These are phyloP conservation scores for Pyrochroa serraticornis DNA, from an alignment of 2,888 invertebrate species.

Conservation along the genomic window DNA sequence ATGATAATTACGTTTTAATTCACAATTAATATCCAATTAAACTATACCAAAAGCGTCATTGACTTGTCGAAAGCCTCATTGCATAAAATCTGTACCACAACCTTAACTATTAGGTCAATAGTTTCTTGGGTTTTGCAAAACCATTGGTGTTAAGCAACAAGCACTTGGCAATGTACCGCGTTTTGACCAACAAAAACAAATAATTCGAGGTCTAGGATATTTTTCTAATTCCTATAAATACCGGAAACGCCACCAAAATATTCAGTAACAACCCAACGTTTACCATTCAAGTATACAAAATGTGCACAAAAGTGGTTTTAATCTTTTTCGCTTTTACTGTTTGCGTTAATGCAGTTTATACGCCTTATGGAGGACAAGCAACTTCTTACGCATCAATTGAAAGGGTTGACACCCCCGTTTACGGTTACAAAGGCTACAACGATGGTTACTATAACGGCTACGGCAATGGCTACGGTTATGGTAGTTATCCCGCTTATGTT, in stretches of 20 bases:
- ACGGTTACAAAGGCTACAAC: not conserved
- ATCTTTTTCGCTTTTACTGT: not conserved
- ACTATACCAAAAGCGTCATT: slow-evolving; percentile 7
- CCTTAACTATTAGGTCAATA: slow-evolving; percentile 27
- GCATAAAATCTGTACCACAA: slow-evolving; percentile 27
- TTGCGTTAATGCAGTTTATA: not conserved
- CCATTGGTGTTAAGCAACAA: slow-evolving; percentile 14
- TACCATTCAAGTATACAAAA: slow-evolving; percentile 7
- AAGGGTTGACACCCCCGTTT: not conserved
- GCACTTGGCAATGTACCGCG: slow-evolving; percentile 17
- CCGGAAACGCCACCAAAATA: not conserved
- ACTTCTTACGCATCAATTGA: not conserved
- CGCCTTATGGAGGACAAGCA: not conserved
- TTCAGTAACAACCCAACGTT: slow-evolving; percentile 8
- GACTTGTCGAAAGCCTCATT: slow-evolving; percentile 22
- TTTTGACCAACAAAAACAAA: slow-evolving; percentile 18
- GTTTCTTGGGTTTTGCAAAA: slow-evolving; percentile 19
- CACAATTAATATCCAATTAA: not conserved
- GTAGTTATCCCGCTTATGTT: not conserved
- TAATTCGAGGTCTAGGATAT: slow-evolving; percentile 13
- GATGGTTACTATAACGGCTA: not conserved
- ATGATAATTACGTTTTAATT: slow-evolving; percentile 13
- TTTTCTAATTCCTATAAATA: slow-evolving; percentile 15
- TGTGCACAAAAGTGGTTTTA: slow-evolving; percentile 4
- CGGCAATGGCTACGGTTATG: slow-evolving; percentile 2